Evolutionary conservation across 2,113 vertebrate genomes (phyloP).

Genomic region (Hassar affinis): DNA sequence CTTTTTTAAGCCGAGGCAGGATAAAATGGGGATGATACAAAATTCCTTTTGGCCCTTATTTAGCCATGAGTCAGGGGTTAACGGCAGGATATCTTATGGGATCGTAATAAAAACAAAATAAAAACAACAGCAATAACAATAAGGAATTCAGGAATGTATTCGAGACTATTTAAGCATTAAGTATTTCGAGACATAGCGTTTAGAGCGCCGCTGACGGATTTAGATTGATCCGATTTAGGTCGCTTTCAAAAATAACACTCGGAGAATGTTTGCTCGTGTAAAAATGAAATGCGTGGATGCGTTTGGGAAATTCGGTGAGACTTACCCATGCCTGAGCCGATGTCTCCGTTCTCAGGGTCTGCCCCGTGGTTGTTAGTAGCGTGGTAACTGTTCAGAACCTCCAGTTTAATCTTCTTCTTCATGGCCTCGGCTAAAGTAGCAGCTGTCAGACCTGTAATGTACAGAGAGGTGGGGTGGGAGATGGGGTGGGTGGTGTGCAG

Average conservation of each 20-base stretch:
- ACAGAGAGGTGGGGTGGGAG: background rate
- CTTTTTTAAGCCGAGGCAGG: conserved; percentile 29
- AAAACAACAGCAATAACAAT: conserved; percentile 8
- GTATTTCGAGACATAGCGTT: conserved; percentile 4
- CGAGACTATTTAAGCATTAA: background rate
- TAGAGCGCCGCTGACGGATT: conserved; percentile 1
- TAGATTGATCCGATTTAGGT: conserved; percentile 7
- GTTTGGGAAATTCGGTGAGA: conserved; percentile 18
- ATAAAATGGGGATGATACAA: conserved; percentile 13
- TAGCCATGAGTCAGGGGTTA: conserved; percentile 6
- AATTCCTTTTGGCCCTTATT: conserved; percentile 28
- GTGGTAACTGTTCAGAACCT: conserved; percentile 92
- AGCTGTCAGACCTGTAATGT: conserved; percentile 81
- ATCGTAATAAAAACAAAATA: conserved; percentile 23
- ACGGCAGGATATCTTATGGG: conserved; percentile 21
- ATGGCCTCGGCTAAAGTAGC: conserved; percentile 90
- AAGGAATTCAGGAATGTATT: conserved; percentile 26
- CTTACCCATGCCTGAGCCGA: conserved; percentile 91
- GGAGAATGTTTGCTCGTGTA: conserved; percentile 5
- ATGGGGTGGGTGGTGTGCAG: too few species aligned
- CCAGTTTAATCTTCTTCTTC: conserved; percentile 98
- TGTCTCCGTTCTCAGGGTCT: conserved; percentile 91
- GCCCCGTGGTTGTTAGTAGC: conserved; percentile 86
- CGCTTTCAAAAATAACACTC: background rate
- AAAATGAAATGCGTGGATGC: conserved; percentile 11